Conservation (phyloP, 1,140 invertebrate genomes). For the Lerema accius region DNA sequence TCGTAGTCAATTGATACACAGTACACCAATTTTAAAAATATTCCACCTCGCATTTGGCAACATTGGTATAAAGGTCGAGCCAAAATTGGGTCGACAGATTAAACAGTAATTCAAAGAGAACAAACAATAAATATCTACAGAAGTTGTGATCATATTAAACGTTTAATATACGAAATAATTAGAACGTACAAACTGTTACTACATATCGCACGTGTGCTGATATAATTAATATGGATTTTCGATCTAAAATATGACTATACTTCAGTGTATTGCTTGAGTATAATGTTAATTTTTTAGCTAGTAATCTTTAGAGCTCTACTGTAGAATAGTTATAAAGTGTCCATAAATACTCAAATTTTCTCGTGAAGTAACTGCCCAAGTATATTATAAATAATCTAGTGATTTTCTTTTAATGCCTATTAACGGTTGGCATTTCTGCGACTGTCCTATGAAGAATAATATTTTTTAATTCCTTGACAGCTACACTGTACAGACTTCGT, state of each 20-base stretch:
- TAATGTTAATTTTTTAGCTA: too few species aligned
- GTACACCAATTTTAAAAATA: slow-evolving; percentile 3
- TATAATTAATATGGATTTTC: too few species aligned
- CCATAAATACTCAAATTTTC: too few species aligned
- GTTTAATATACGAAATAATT: too few species aligned
- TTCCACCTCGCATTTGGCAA: slow-evolving; percentile 7
- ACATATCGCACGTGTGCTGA: neutral
- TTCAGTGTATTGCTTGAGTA: too few species aligned
- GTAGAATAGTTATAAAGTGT: too few species aligned
- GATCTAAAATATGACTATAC: too few species aligned
- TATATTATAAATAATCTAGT: too few species aligned
- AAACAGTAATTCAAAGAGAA: slow-evolving; percentile 37
- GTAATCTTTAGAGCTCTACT: too few species aligned
- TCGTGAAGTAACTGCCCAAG: too few species aligned
- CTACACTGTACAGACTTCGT: slow-evolving; percentile 47
- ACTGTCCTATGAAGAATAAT: neutral
- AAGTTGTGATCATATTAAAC: neutral
- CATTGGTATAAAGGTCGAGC: slow-evolving; percentile 39
- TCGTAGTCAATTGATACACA: neutral
- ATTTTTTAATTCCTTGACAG: slow-evolving; percentile 49
- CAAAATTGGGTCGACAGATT: slow-evolving; percentile 49
- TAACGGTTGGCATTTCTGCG: neutral
- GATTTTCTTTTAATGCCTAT: neutral
- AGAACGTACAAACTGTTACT: too few species aligned
- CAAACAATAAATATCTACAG: slow-evolving; percentile 18